These are phyloP conservation scores for Periplaneta americana DNA, from an alignment of 1,140 invertebrate genomes.

Conservation along the genomic window DNA sequence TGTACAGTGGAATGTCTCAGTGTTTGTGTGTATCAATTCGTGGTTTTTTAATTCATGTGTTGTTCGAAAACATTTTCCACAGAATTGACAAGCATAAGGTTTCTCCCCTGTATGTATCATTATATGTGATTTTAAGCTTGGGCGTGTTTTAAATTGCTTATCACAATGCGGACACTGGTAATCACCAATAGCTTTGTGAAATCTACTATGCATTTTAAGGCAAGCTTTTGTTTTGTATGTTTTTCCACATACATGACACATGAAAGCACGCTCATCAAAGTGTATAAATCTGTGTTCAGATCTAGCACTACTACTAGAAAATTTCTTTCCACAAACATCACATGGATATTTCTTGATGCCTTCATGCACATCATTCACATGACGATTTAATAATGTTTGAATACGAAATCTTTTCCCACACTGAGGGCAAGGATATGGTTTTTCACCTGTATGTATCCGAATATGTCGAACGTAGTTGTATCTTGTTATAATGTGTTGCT, in stretches of 20 bases:
- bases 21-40: conserved; percentile 42
- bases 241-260: conserved; percentile 63
- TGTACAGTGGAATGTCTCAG: conserved; percentile 49
- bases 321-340: conserved; percentile 46
- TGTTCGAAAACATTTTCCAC: conserved; percentile 39
- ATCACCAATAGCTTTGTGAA: not conserved
- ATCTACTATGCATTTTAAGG: conserved; percentile 47
- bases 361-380: conserved; percentile 56
- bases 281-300: conserved; percentile 52
- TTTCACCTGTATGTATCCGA: conserved; percentile 60
- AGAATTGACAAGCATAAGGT: conserved; percentile 38
- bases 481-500: conserved; percentile 37
- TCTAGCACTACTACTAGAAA: conserved; percentile 42
- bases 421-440: conserved; percentile 38
- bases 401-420: conserved; percentile 65
- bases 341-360: conserved; percentile 50
- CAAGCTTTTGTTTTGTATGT: conserved; percentile 67
- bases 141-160: not conserved
- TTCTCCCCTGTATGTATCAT: conserved; percentile 35
- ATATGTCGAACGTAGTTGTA: conserved; percentile 77
- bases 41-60: conserved; percentile 20
- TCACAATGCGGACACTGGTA: not conserved
- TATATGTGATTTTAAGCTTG: not conserved
- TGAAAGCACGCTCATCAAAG: conserved; percentile 63
- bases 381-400: conserved; percentile 48